A percentile compares a stretch with the other conserved stretches of the same genome.
Evolutionary conservation across 2,113 vertebrate species (phyloP).

Genomic region (Chlamydotis undulata): DNA sequence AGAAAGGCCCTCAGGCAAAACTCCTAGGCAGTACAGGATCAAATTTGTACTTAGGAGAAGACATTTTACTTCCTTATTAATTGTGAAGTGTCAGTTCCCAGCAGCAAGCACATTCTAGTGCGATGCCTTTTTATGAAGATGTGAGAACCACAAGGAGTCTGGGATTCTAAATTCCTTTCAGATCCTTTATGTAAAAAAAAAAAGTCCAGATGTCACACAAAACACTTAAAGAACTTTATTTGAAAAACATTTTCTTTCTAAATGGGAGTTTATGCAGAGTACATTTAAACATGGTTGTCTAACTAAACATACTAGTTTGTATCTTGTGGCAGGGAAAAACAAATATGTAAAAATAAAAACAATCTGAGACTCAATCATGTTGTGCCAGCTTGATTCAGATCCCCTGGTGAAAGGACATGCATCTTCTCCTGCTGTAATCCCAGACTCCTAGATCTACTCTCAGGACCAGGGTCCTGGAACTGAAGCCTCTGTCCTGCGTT

Average conservation of each 20-base stretch:
- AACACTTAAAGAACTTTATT: slow-evolving; percentile 63
- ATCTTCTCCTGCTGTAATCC: not conserved
- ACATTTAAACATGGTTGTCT: slow-evolving; percentile 71
- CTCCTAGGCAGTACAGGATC: not conserved
- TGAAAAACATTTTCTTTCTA: slow-evolving; percentile 71
- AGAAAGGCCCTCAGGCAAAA: slow-evolving; percentile 8
- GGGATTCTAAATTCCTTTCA: slow-evolving; percentile 59
- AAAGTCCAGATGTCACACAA: slow-evolving; percentile 61
- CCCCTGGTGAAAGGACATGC: not conserved
- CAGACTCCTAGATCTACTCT: not conserved
- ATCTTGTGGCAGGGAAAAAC: slow-evolving; percentile 66
- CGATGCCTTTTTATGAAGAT: slow-evolving; percentile 47
- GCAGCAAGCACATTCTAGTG: slow-evolving; percentile 36
- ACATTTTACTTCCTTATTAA: not conserved
- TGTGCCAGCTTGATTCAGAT: slow-evolving; percentile 12
- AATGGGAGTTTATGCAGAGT: slow-evolving; percentile 50
- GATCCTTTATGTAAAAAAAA: slow-evolving; percentile 14
- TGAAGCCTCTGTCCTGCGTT: not conserved
- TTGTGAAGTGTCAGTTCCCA: slow-evolving; percentile 28
- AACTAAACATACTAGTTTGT: slow-evolving; percentile 64
- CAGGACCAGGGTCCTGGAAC: not conserved
- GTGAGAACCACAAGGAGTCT: slow-evolving; percentile 50
- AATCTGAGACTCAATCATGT: slow-evolving; percentile 13
- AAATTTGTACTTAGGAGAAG: slow-evolving; percentile 21
- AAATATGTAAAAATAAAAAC: slow-evolving; percentile 66